phyloP scores from a whole-genome alignment of 1,140 invertebrate species.

The Sarcophaga peregrina region DNA sequence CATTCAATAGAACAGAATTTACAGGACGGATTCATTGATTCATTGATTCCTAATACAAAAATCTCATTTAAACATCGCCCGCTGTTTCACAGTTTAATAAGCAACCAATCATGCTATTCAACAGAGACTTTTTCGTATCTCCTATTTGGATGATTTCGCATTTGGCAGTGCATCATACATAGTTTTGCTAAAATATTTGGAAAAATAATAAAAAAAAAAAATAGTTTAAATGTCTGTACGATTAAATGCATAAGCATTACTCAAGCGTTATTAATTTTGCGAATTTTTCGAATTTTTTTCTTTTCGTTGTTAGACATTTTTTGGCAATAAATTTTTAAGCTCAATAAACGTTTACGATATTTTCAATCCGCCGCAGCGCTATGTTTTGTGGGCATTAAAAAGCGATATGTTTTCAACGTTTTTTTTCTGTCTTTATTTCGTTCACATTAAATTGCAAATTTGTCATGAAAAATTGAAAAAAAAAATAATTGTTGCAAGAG shows the following conservation, averaged over 20 bases:
- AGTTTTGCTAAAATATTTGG: slow-evolving; percentile 4
- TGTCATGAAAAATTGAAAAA: no score
- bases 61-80: not conserved
- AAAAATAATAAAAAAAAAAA: not conserved
- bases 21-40: not conserved
- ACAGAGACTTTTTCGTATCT: not conserved
- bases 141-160: not conserved
- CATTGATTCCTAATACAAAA: not conserved
- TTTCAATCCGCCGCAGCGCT: slow-evolving; percentile 24
- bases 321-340: slow-evolving; percentile 45
- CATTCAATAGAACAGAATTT: not conserved
- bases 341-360: slow-evolving; percentile 22
- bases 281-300: no score
- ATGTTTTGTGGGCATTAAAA: slow-evolving; percentile 35
- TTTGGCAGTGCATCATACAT: not conserved
- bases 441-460: not conserved
- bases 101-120: not conserved
- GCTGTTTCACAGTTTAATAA: not conserved
- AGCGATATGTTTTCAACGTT: not conserved
- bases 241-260: slow-evolving; percentile 12
- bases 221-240: not conserved
- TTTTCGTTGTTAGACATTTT: slow-evolving; percentile 36
- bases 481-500: not conserved
- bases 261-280: slow-evolving; percentile 45
- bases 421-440: not conserved